Evolutionary conservation across 2,113 vertebrate genomes (phyloP).

Genomic region (Azemiops feae): DNA sequence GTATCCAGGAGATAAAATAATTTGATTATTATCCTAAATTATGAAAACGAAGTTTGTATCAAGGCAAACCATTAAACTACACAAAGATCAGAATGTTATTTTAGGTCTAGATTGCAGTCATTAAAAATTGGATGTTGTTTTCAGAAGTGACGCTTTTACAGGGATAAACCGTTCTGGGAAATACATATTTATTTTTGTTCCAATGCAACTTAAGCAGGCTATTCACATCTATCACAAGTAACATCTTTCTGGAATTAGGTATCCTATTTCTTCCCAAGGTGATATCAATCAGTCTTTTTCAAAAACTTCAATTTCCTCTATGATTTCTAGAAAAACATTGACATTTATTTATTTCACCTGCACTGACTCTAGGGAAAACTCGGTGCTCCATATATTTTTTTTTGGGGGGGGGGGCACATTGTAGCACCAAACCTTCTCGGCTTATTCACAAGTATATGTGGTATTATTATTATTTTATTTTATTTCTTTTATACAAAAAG

Average conservation of each 20-base stretch:
- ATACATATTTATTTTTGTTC: neutral
- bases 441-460: neutral
- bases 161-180: slow-evolving; percentile 13
- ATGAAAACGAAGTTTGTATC: neutral
- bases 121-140: slow-evolving; percentile 37
- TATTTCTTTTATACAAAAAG: neutral
- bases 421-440: neutral
- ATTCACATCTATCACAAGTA: neutral
- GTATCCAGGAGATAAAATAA: neutral
- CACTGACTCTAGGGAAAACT: neutral
- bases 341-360: neutral
- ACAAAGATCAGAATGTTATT: neutral
- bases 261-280: neutral
- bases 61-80: slow-evolving; percentile 33
- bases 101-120: slow-evolving; percentile 28
- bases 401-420: neutral
- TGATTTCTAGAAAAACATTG: neutral
- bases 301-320: neutral
- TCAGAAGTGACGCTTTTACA: neutral
- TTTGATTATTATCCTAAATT: neutral
- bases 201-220: neutral
- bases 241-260: neutral
- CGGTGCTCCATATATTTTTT: too few relatives aligned
- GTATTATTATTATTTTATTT: neutral
- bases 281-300: neutral